phyloP scores from a whole-genome alignment of 2,797 vertebrate genomes.

The Borostomias antarcticus region DNA sequence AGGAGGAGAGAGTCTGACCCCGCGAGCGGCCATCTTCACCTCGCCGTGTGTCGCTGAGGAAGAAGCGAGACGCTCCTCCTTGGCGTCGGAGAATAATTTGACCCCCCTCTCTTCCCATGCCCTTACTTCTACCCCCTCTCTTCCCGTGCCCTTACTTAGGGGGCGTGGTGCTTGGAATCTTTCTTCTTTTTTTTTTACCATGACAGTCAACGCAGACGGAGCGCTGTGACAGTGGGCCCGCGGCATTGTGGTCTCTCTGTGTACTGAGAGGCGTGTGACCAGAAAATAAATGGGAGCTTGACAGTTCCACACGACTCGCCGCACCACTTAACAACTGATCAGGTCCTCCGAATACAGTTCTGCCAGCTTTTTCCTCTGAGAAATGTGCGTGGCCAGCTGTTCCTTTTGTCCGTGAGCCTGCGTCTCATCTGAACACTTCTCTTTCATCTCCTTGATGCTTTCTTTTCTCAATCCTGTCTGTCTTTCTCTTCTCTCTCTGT shows the following conservation, averaged over 20 bases:
- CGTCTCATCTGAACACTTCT: slow-evolving; percentile 4
- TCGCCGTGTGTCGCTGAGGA: background rate
- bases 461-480: slow-evolving; percentile 21
- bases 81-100: background rate
- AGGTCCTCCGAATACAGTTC: slow-evolving; percentile 10
- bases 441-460: slow-evolving; percentile 49
- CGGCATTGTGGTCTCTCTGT: background rate
- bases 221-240: background rate
- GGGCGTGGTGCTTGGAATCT: background rate
- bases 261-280: slow-evolving; percentile 2
- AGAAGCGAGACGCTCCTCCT: background rate
- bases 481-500: slow-evolving; percentile 36
- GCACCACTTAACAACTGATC: slow-evolving; percentile 6
- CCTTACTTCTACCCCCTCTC: background rate
- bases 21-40: background rate
- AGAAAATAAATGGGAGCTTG: slow-evolving; percentile 25
- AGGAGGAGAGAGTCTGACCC: background rate
- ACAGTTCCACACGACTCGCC: slow-evolving; percentile 13
- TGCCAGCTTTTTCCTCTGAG: slow-evolving; percentile 20
- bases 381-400: slow-evolving; percentile 32
- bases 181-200: background rate
- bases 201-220: background rate
- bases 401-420: slow-evolving; percentile 21
- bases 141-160: background rate
- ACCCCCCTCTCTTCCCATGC: background rate